Conservation (phyloP, 1,140 invertebrate genomes). For the Macrocentrus cingulum region DNA sequence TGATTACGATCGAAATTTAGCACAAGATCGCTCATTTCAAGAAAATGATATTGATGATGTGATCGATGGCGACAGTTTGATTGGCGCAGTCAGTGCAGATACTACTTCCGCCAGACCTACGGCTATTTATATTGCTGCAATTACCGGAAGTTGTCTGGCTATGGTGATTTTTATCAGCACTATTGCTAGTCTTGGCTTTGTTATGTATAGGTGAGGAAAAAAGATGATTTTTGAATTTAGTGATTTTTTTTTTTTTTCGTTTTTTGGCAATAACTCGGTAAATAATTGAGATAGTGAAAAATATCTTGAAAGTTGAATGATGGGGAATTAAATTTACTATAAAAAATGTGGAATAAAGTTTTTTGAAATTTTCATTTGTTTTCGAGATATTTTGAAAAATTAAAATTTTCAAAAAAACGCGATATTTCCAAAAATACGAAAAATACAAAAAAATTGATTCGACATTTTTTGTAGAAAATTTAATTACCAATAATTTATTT, state of each 20-base stretch:
- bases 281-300: no score
- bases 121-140: slow-evolving; percentile 68
- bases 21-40: slow-evolving; percentile 37
- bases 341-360: no score
- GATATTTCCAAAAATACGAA: no score
- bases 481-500: no score
- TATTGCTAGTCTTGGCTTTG: slow-evolving; percentile 70
- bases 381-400: no score
- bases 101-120: slow-evolving; percentile 32
- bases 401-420: no score
- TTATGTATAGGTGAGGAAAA: slow-evolving; percentile 69
- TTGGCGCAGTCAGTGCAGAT: slow-evolving; percentile 20
- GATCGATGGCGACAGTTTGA: slow-evolving; percentile 27
- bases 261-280: background rate
- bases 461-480: no score
- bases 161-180: slow-evolving; percentile 67
- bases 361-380: background rate
- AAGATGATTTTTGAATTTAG: no score
- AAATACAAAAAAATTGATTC: no score
- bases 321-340: no score
- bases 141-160: slow-evolving; percentile 72
- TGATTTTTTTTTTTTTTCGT: background rate
- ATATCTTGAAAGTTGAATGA: no score
- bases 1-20: slow-evolving; percentile 44
- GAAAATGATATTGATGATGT: slow-evolving; percentile 31